Evolutionary conservation across 2,888 invertebrate species (phyloP).

Genomic region (Lycia hirtaria): DNA sequence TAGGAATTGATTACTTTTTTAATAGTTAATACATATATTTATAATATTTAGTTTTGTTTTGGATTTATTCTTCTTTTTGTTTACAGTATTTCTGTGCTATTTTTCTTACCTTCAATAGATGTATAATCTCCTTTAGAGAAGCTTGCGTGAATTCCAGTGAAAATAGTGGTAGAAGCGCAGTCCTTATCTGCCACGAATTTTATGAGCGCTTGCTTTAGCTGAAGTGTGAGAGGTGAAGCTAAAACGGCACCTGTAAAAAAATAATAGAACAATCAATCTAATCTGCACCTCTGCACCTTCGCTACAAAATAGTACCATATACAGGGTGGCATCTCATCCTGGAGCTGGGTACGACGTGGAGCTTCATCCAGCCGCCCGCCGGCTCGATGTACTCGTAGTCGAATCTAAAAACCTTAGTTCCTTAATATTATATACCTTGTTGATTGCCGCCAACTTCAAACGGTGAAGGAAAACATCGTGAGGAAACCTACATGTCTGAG

Average conservation of each 20-base stretch:
- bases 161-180: conserved; percentile 7
- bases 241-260: conserved; percentile 33
- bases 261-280: background rate
- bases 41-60: too few species aligned
- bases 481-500: too few species aligned
- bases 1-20: too few species aligned
- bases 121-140: conserved; percentile 32
- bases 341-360: conserved; percentile 49
- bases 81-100: background rate
- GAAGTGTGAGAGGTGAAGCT: conserved; percentile 26
- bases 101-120: conserved; percentile 28
- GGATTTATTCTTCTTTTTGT: too few species aligned
- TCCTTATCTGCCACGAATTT: conserved; percentile 2
- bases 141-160: conserved; percentile 30
- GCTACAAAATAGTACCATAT: too few species aligned
- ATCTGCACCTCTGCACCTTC: too few species aligned
- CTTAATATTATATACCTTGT: too few species aligned
- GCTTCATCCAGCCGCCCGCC: conserved; percentile 36
- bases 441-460: too few species aligned
- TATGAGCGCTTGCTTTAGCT: conserved; percentile 16
- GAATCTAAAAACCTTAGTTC: conserved; percentile 44
- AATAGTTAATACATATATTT: too few species aligned
- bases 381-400: conserved; percentile 48
- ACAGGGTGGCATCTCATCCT: conserved; percentile 53
- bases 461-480: too few species aligned